phyloP scores from a whole-genome alignment of 2,888 invertebrate genomes.

The Dryobotodes eremita region DNA sequence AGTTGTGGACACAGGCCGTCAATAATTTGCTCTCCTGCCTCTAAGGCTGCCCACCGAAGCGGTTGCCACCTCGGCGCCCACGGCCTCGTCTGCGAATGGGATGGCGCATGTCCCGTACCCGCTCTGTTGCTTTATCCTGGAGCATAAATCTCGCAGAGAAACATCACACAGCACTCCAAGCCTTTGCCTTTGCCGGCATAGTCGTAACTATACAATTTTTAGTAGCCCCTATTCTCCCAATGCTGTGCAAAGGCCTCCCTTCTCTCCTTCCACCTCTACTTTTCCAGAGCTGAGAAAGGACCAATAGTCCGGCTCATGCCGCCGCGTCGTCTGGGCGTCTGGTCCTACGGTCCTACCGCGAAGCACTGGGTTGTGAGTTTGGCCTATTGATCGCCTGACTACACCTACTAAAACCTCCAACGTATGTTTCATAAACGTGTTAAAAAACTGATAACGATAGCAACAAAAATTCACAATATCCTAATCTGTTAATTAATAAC shows the following conservation, averaged over 20 bases:
- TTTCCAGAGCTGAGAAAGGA: not conserved
- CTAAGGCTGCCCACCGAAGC: too few species aligned
- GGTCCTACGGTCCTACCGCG: not conserved
- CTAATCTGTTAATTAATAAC: constrained; percentile 19
- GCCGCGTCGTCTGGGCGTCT: not conserved
- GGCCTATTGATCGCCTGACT: not conserved
- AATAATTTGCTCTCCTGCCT: not conserved
- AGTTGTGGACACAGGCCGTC: not conserved
- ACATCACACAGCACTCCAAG: too few species aligned
- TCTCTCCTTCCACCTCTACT: not conserved
- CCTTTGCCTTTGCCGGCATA: too few species aligned
- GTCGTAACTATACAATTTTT: too few species aligned
- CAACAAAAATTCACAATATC: not conserved
- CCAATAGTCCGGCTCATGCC: not conserved
- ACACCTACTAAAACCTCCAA: not conserved
- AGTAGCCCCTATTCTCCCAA: not conserved
- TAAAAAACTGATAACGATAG: not conserved
- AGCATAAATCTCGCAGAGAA: too few species aligned
- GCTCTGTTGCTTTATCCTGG: too few species aligned
- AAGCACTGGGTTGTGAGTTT: not conserved
- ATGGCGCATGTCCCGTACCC: too few species aligned
- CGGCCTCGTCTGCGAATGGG: too few species aligned
- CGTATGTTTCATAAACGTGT: not conserved
- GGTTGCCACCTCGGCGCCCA: too few species aligned
- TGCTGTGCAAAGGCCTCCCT: too few species aligned